phyloP scores from a whole-genome alignment of 2,797 vertebrate species.

The Micrastur ruficollis region DNA sequence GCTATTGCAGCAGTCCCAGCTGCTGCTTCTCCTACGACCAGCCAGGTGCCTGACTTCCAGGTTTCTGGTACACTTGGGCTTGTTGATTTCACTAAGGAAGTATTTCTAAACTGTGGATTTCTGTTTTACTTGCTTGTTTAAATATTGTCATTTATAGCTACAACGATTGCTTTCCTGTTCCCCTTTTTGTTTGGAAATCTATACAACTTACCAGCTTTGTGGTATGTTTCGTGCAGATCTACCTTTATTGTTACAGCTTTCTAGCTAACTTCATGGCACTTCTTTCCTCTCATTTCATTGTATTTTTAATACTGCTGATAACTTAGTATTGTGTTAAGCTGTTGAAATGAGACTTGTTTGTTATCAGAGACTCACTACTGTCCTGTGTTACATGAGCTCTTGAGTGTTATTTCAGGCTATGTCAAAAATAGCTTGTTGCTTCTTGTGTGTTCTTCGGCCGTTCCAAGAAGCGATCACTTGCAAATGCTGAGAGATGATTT shows the following conservation, averaged over 20 bases:
- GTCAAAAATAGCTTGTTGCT: constrained; percentile 3
- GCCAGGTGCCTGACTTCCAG: not conserved
- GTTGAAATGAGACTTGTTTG: not conserved
- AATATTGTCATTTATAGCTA: not conserved
- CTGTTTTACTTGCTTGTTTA: constrained; percentile 5
- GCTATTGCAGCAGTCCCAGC: not conserved
- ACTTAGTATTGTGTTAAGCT: not conserved
- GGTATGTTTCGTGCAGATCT: not conserved
- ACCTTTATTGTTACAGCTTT: not conserved
- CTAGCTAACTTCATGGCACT: not conserved
- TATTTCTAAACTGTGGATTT: not conserved
- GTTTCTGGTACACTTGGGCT: not conserved
- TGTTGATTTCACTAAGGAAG: not conserved
- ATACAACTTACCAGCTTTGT: not conserved
- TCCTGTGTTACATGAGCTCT: not conserved
- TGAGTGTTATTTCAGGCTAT: not conserved
- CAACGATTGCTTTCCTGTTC: not conserved
- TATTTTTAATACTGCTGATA: not conserved
- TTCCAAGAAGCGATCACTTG: constrained; percentile 1
- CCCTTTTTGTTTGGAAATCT: not conserved
- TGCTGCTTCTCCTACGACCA: not conserved
- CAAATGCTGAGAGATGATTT: not conserved
- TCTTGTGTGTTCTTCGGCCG: not conserved
- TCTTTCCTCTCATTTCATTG: not conserved
- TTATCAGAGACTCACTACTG: not conserved